These are phyloP conservation scores for Rhagoletis pomonella DNA, from an alignment of 1,140 invertebrate genomes.

Conservation along the genomic window DNA sequence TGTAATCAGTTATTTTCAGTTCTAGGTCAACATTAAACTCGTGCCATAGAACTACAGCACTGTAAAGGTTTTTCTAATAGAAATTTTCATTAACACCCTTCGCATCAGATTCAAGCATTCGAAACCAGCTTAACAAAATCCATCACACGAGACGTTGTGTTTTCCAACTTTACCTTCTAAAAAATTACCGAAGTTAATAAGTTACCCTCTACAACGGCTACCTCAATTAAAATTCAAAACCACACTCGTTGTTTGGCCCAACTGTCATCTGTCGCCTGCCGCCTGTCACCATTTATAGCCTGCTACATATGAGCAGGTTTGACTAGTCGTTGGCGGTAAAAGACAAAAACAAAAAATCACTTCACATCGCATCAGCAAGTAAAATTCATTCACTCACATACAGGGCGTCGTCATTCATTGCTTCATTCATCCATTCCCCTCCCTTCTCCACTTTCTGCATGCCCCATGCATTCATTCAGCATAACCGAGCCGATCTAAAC, in stretches of 20 bases:
- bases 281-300: conserved; percentile 49
- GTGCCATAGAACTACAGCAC: too few relatives aligned
- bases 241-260: conserved; percentile 29
- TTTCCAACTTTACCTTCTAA: too few relatives aligned
- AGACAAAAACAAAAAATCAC: not conserved
- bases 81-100: too few relatives aligned
- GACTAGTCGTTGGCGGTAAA: not conserved
- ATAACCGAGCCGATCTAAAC: conserved; percentile 2
- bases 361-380: conserved; percentile 5
- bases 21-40: too few relatives aligned
- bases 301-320: conserved; percentile 18
- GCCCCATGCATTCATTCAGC: not conserved
- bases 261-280: conserved; percentile 49
- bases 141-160: too few relatives aligned
- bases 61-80: too few relatives aligned
- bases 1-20: too few relatives aligned
- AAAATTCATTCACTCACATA: conserved; percentile 39
- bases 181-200: too few relatives aligned
- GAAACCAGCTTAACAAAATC: too few relatives aligned
- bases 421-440: conserved; percentile 16
- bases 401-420: conserved; percentile 28
- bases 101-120: too few relatives aligned
- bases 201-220: not conserved
- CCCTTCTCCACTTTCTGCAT: too few relatives aligned
- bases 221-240: conserved; percentile 40